phyloP scores from a whole-genome alignment of 2,113 vertebrate genomes.

The Pseudois nayaur region DNA sequence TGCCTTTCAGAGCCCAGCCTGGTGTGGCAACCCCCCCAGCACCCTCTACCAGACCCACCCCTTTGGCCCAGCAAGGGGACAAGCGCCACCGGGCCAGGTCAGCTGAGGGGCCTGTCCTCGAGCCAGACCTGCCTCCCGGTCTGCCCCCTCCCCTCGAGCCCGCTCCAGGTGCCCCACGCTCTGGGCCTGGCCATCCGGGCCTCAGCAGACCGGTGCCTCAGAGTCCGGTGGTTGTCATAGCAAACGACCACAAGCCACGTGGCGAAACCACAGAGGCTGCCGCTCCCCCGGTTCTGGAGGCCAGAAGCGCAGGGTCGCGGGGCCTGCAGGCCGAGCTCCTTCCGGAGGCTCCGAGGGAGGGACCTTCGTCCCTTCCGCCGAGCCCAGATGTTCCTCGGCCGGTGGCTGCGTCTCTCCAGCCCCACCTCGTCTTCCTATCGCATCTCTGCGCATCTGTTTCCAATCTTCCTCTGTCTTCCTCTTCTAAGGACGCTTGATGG shows the following conservation, averaged over 20 bases:
- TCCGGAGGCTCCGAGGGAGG: background rate
- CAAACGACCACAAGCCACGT: background rate
- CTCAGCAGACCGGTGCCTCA: no score
- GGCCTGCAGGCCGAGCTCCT: background rate
- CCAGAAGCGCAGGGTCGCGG: background rate
- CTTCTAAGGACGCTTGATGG: background rate
- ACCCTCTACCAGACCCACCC: background rate
- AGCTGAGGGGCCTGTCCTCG: background rate
- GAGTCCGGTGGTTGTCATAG: fast-evolving
- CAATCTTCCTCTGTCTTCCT: background rate
- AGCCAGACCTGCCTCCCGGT: background rate
- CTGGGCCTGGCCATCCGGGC: background rate
- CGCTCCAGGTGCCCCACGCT: background rate
- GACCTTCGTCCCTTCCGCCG: background rate
- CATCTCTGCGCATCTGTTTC: background rate
- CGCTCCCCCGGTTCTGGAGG: background rate
- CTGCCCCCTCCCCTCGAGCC: no score
- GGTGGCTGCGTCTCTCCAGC: fast-evolving
- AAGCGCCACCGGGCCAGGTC: fast-evolving
- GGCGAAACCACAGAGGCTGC: background rate
- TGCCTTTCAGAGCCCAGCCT: background rate
- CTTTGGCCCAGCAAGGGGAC: background rate
- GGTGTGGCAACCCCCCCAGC: background rate
- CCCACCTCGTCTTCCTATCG: background rate
- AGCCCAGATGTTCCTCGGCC: background rate